Conservation (phyloP, 2,888 invertebrate genomes). For the Drosophila multiciliata region DNA sequence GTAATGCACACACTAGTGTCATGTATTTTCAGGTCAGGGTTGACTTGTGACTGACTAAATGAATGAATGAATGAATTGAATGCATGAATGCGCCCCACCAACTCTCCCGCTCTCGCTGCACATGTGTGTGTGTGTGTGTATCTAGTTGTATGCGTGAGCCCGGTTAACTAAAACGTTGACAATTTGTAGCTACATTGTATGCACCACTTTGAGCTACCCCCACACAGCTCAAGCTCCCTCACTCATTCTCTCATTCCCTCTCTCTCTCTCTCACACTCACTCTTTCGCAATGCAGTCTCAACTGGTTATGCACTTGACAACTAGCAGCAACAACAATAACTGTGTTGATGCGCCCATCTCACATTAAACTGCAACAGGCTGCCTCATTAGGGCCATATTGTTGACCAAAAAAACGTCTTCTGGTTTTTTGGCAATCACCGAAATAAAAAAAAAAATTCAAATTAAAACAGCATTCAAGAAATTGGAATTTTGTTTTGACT, state of each 20-base stretch:
- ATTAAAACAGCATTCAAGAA: slow-evolving; percentile 14
- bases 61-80: slow-evolving; percentile 77
- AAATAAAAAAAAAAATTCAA: slow-evolving; percentile 1
- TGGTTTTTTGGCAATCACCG: slow-evolving; percentile 39
- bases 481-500: background rate
- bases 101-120: slow-evolving; percentile 25
- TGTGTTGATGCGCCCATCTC: slow-evolving; percentile 8
- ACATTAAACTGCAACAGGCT: slow-evolving; percentile 21
- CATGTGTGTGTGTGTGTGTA: background rate
- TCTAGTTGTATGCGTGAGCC: slow-evolving; percentile 47
- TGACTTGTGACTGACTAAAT: slow-evolving; percentile 83
- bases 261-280: slow-evolving; percentile 1
- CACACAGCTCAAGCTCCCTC: background rate
- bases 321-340: slow-evolving; percentile 16
- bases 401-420: background rate
- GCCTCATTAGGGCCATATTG: slow-evolving; percentile 58
- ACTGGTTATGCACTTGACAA: slow-evolving; percentile 65
- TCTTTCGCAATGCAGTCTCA: slow-evolving; percentile 39
- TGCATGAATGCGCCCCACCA: slow-evolving; percentile 76
- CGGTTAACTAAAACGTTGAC: slow-evolving; percentile 79
- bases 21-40: slow-evolving; percentile 84
- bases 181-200: slow-evolving; percentile 63
- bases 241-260: slow-evolving; percentile 5
- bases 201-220: slow-evolving; percentile 35
- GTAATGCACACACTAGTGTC: slow-evolving; percentile 64